Conservation (phyloP, 2,888 invertebrate species). For the Dorcus parallelipipedus region DNA sequence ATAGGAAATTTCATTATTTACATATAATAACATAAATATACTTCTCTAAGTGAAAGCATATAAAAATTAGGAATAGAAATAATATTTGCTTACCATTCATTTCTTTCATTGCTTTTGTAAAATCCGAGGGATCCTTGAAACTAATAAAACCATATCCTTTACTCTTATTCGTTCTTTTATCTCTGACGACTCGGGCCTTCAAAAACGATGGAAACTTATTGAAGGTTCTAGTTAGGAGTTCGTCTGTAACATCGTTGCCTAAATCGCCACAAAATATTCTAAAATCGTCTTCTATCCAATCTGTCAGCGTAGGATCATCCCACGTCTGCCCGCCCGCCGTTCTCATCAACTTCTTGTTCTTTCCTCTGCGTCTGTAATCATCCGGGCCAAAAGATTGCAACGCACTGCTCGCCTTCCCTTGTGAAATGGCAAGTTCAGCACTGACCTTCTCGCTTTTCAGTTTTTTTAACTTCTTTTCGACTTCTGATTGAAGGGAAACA, state of each 20-base stretch:
- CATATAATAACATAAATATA: too few relatives aligned
- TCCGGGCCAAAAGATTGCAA: conserved; percentile 57
- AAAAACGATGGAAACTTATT: conserved; percentile 91
- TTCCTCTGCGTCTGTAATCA: conserved; percentile 49
- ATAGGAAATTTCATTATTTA: too few relatives aligned
- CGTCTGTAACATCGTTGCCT: conserved; percentile 98
- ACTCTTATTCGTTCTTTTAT: conserved; percentile 95
- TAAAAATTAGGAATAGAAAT: neutral
- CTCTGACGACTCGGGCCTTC: conserved; percentile 91
- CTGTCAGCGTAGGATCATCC: conserved; percentile 91
- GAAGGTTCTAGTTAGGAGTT: conserved; percentile 92
- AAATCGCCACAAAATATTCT: conserved; percentile 99
- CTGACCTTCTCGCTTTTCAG: conserved; percentile 64
- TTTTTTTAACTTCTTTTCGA: conserved; percentile 59
- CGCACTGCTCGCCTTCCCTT: conserved; percentile 58
- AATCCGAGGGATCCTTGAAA: conserved; percentile 96
- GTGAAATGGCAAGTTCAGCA: conserved; percentile 63
- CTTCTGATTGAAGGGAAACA: conserved; percentile 55
- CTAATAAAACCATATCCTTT: conserved; percentile 99
- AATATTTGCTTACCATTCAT: conserved; percentile 83
- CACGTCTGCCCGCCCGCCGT: conserved; percentile 93
- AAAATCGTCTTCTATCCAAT: conserved; percentile 99
- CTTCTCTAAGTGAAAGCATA: neutral
- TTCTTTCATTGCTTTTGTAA: conserved; percentile 97
- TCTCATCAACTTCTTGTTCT: conserved; percentile 70